Evolutionary conservation across 2,888 invertebrate species (phyloP).

Genomic region (Tachina fera): DNA sequence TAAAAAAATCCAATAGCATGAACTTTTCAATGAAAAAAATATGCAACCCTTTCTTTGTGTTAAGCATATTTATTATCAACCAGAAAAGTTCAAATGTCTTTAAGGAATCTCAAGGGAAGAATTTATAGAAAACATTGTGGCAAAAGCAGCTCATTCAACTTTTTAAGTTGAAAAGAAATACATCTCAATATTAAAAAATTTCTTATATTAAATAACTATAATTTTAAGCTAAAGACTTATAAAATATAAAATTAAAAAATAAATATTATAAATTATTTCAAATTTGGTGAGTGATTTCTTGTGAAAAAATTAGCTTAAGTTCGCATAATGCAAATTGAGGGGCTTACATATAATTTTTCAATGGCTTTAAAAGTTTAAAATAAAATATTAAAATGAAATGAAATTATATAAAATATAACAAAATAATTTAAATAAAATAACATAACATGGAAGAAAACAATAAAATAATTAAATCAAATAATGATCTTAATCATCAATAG

Average conservation of each 20-base stretch:
- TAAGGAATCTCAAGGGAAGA: slow-evolving; percentile 42
- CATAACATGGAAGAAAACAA: too few relatives aligned
- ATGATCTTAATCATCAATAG: too few relatives aligned
- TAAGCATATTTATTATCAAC: neutral
- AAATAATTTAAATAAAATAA: too few relatives aligned
- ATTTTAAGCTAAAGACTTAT: slow-evolving; percentile 14
- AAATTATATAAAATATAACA: too few relatives aligned
- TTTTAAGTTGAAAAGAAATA: slow-evolving; percentile 79
- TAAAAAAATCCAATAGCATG: slow-evolving; percentile 16
- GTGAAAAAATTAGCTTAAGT: neutral
- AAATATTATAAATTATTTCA: slow-evolving; percentile 25
- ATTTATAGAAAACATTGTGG: slow-evolving; percentile 50
- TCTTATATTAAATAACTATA: slow-evolving; percentile 11
- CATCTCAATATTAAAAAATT: slow-evolving; percentile 64
- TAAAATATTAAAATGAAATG: too few relatives aligned
- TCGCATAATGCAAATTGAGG: too few relatives aligned
- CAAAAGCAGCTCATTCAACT: slow-evolving; percentile 78
- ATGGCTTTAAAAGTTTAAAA: too few relatives aligned
- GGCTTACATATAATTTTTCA: too few relatives aligned
- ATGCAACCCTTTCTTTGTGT: slow-evolving; percentile 34
- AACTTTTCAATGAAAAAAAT: neutral
- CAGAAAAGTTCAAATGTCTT: slow-evolving; percentile 37
- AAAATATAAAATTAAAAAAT: slow-evolving; percentile 11
- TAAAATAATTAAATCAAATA: too few relatives aligned
- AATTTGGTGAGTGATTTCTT: slow-evolving; percentile 58